Conservation (phyloP, 1,140 invertebrate species). For the Chrysoperla carnea region DNA sequence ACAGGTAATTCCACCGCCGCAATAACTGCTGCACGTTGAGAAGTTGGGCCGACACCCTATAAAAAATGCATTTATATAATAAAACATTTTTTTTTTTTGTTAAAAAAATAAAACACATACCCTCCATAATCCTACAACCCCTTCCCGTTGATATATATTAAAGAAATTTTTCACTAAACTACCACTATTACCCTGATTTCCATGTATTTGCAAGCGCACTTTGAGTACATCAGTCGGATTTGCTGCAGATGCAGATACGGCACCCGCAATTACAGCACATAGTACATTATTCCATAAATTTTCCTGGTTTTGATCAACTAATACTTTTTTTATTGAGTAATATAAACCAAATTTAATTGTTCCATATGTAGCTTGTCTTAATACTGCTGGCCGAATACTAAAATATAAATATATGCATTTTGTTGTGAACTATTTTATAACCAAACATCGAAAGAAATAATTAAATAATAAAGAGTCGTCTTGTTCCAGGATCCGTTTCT, state of each 20-base stretch:
- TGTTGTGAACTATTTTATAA: too few relatives aligned
- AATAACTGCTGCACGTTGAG: slow-evolving; percentile 79
- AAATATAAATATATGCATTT: too few relatives aligned
- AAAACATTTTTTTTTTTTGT: slow-evolving; percentile 2
- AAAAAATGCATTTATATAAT: slow-evolving; percentile 8
- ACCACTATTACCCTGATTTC: slow-evolving; percentile 27
- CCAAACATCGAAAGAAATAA: too few relatives aligned
- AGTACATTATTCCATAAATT: slow-evolving; percentile 62
- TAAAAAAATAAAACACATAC: slow-evolving; percentile 24
- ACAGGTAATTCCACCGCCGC: slow-evolving; percentile 86
- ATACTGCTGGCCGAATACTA: slow-evolving; percentile 79
- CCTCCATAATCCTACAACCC: slow-evolving; percentile 70
- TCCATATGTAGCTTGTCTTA: slow-evolving; percentile 87
- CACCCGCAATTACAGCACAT: slow-evolving; percentile 70
- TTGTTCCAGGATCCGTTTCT: too few relatives aligned
- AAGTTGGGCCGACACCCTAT: slow-evolving; percentile 78
- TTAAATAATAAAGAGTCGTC: too few relatives aligned
- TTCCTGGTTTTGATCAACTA: slow-evolving; percentile 45
- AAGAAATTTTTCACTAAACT: slow-evolving; percentile 56
- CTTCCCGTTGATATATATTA: slow-evolving; percentile 63
- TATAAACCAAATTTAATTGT: slow-evolving; percentile 95
- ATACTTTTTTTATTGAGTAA: slow-evolving; percentile 66
- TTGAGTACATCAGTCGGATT: slow-evolving; percentile 98
- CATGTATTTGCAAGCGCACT: slow-evolving; percentile 77
- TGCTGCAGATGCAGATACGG: slow-evolving; percentile 84